Base-by-base conservation (phyloP, 2,113 vertebrate genomes). In the Australoheros scitulus region DNA sequence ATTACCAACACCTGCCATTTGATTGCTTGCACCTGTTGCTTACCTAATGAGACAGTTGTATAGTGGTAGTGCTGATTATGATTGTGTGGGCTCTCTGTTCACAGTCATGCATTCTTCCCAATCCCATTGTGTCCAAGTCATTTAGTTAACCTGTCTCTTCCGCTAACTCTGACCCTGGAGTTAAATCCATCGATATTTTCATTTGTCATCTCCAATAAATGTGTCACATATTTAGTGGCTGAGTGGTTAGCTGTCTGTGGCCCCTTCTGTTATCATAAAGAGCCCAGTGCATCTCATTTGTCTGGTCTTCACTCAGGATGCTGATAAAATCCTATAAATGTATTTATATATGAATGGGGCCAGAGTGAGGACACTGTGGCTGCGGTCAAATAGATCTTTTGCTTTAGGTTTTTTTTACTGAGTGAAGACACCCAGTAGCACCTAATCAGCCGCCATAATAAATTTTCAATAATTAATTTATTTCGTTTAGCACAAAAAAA, bases 131-230 rank as follows among this genome's bases (percentile, higher is more conserved):
- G 64, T 81, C 80, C 70, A 52, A 55, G 22, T 77, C 64, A 17
- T 84, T 87, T 83, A 79, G 72, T 43, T 77, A 79, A 87, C 65
- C 83, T 15, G 57, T 83, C 47, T 86, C 61, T 58, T 24, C 64
- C 22, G 34, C 77, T 32, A 38, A 2, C 70, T 63, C n/a, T 76
- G 79, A 88, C 85, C 89, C 81, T 58, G 64, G 79, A 82, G 87
- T 81, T 63, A 57, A 84, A 88, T 56, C 20, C 74, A 61, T 93
- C 78, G 34, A 88, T 92, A 89, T 89, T 91, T 92, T 80, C 72
- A 88, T 91, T 90, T 91, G 84, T 88, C 83, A 75, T 56, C 22
- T 89, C 82, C 84, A 84, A 93, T 93, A 93, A 91, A 91, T 78
- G 77, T 89, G 88, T 91, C 89, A 89, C 52, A 74, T 85, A n/a